phyloP scores from a whole-genome alignment of 2,888 invertebrate species.

The Syrphus vitripennis region DNA sequence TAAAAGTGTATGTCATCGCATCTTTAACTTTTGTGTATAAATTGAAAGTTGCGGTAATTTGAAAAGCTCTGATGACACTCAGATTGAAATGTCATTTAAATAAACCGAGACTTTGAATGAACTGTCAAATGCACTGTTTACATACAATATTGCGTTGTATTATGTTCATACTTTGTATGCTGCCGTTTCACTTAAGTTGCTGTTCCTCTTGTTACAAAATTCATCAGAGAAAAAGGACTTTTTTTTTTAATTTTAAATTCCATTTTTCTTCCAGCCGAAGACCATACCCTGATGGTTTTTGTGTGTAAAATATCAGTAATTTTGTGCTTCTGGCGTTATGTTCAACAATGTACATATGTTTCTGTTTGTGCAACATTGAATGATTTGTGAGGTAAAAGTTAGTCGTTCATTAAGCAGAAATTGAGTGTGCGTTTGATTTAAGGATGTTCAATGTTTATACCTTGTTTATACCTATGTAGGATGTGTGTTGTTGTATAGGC shows the following conservation, averaged over 20 bases:
- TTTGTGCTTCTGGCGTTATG: not conserved
- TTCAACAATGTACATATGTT: not conserved
- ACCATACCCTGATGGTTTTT: not conserved
- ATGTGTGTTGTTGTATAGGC: no score
- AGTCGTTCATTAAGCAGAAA: not conserved
- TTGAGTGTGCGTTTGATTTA: not conserved
- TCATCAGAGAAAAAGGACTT: not conserved
- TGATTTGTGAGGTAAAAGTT: slow-evolving; percentile 12
- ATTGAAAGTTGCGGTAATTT: slow-evolving; percentile 23
- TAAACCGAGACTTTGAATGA: slow-evolving; percentile 10
- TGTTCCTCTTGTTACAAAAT: not conserved
- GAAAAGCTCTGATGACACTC: not conserved
- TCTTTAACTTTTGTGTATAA: slow-evolving; percentile 10
- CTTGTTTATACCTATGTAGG: not conserved
- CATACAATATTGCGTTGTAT: not conserved
- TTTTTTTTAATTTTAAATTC: not conserved
- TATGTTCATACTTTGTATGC: not conserved
- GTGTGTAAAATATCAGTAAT: not conserved
- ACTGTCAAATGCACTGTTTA: not conserved
- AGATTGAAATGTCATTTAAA: slow-evolving; percentile 23
- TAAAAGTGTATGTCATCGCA: not conserved
- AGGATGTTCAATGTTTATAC: no score
- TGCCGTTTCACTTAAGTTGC: not conserved
- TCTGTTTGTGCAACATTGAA: not conserved
- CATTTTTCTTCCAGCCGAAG: not conserved